Base-by-base conservation (phyloP, 1,140 invertebrate genomes). In the Scaptomyza hsui region DNA sequence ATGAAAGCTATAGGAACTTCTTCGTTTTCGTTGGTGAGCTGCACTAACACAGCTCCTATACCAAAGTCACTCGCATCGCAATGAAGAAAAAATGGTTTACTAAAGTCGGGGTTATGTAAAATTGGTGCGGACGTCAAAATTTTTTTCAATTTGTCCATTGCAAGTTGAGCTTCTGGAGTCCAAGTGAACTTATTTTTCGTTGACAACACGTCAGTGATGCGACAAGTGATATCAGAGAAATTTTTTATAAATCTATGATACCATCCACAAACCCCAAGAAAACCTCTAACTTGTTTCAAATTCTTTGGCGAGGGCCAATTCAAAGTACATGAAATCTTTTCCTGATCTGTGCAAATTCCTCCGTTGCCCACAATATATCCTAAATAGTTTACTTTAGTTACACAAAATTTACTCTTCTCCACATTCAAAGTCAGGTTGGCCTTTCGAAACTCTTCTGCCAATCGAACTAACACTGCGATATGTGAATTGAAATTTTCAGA, bases 231-330 rank as follows among this genome's bases (percentile, higher is more conserved):
- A 4, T 44, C 37, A 0, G 60, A 10, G 7, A 53, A 63, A 5
- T 49, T 65, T 16, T 49, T 1, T 10, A 65, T 65, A 32, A 57
- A 49, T 4, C 56, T 59, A 37, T 9, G 24, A 4, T 26, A 26
- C 24, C 24, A 26, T 4, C 24, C 24, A 6, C 24, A 26, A 4
- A 26, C 24, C 2, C 24, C 24, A 6, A 26, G 24, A 26, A 26
- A 26, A 26, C 24, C 24, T 26, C 24, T 26, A 4, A 26, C 24
- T 26, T 26, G 2, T 4, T 67, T 67, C 4, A 45, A 4, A 10
- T 60, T 51, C n/a, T 18, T 67, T 3, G 37, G 35, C 5, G 24
- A 18, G 1, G 63, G 55, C 37, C 63, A 67, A 12, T 51, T 67
- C 10, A 42, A 6, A 5, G 51, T 51, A 10, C 47, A 60, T 0